Conservation (phyloP, 2,797 vertebrate genomes). For the Fistularia tabacaria region DNA sequence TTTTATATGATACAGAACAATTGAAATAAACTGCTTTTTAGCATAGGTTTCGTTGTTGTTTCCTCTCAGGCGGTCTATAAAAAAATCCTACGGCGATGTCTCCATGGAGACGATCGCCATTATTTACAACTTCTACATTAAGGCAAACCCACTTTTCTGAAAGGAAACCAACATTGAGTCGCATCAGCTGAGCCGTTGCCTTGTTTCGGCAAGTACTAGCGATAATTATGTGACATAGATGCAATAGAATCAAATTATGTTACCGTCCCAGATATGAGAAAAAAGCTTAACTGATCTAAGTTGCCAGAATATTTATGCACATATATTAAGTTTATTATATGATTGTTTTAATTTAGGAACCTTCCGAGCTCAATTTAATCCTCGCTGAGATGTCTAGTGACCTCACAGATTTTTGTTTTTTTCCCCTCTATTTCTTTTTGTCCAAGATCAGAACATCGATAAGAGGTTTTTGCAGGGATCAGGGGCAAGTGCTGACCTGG, state of each 20-base stretch:
- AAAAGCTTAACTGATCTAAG: slow-evolving; percentile 13
- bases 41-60: slow-evolving; percentile 2
- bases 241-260: not conserved
- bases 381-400: too few species aligned
- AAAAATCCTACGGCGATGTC: slow-evolving; percentile 6
- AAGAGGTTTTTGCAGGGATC: slow-evolving; percentile 15
- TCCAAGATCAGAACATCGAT: slow-evolving; percentile 3
- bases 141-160: slow-evolving; percentile 53
- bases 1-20: slow-evolving; percentile 24
- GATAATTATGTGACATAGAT: slow-evolving; percentile 2
- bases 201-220: slow-evolving; percentile 13
- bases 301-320: slow-evolving; percentile 6
- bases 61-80: slow-evolving; percentile 10
- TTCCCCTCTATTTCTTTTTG: slow-evolving; percentile 8
- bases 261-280: slow-evolving; percentile 1
- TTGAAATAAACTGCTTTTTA: slow-evolving; percentile 21
- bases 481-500: not conserved
- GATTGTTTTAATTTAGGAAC: slow-evolving; percentile 14
- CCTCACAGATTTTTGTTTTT: too few species aligned
- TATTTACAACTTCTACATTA: slow-evolving; percentile 49
- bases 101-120: slow-evolving; percentile 10
- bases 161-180: slow-evolving; percentile 9
- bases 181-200: too few species aligned
- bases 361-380: not conserved
- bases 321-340: not conserved